Conservation (phyloP, 2,113 vertebrate genomes). For the Rhodinocichla rosea region DNA sequence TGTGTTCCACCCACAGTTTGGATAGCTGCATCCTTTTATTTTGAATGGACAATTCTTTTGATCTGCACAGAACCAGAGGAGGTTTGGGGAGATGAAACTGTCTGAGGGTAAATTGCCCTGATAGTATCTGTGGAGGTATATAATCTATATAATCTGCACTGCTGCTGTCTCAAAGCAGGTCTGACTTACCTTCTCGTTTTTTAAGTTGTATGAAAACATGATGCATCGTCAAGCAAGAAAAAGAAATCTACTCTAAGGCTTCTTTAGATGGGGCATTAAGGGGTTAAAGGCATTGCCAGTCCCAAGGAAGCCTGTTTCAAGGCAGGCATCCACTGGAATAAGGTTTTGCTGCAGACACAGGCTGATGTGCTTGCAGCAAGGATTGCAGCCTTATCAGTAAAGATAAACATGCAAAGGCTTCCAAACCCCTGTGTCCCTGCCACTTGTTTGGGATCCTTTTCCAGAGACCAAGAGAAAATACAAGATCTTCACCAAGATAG, state of each 20-base stretch:
- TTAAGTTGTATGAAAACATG: not conserved
- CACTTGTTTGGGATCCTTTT: conserved; percentile 49
- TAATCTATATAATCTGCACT: not conserved
- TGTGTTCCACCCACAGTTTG: not conserved
- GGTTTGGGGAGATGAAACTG: not conserved
- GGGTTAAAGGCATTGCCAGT: conserved; percentile 19
- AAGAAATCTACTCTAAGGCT: not conserved
- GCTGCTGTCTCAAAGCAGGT: not conserved
- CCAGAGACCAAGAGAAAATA: conserved; percentile 19
- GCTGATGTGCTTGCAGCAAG: conserved; percentile 37
- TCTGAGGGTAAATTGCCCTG: not conserved
- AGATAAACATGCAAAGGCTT: conserved; percentile 55
- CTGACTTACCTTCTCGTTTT: not conserved
- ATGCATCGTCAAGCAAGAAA: not conserved
- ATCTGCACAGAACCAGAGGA: not conserved
- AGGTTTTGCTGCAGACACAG: conserved; percentile 23
- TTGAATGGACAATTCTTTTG: conserved; percentile 8
- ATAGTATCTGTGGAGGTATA: not conserved
- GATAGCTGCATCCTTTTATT: not conserved
- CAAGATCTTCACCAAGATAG: conserved; percentile 26
- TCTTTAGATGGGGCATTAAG: not conserved
- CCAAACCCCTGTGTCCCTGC: conserved; percentile 17
- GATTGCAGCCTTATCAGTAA: conserved; percentile 64
- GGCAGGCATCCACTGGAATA: not conserved
- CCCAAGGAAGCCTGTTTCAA: not conserved